phyloP scores from a whole-genome alignment of 2,113 vertebrate species.

The Seriola dumerili region DNA sequence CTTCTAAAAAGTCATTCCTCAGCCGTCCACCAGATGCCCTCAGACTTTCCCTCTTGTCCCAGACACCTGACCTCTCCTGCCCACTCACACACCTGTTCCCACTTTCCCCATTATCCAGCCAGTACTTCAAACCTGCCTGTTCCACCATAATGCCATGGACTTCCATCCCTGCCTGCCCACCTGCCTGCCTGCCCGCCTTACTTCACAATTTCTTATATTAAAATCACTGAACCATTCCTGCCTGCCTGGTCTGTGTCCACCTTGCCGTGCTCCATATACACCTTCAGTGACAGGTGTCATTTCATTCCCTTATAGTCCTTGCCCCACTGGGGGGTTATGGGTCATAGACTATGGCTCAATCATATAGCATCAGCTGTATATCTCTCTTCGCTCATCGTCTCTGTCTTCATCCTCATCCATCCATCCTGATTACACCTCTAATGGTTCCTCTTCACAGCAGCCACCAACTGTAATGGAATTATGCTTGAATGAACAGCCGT shows the following conservation, averaged over 20 bases:
- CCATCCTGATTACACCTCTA: conserved; percentile 81
- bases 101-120: neutral
- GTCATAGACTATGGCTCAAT: conserved; percentile 70
- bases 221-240: conserved; percentile 2
- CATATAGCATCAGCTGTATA: conserved; percentile 59
- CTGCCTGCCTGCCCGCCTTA: too few species aligned
- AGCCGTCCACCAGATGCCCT: neutral
- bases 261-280: neutral
- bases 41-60: neutral
- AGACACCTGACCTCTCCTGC: neutral
- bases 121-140: neutral
- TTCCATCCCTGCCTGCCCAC: neutral
- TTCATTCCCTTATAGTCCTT: conserved; percentile 43
- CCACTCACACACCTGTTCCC: neutral
- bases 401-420: conserved; percentile 71
- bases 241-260: neutral
- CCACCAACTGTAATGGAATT: conserved; percentile 79
- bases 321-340: conserved; percentile 30
- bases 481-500: conserved; percentile 76
- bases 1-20: neutral
- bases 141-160: neutral
- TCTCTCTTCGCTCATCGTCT: conserved; percentile 44
- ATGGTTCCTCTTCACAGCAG: conserved; percentile 80
- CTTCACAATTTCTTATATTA: neutral
- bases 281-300: conserved; percentile 56